phyloP scores from a whole-genome alignment of 2,113 vertebrate genomes.

The Ondatra zibethicus region DNA sequence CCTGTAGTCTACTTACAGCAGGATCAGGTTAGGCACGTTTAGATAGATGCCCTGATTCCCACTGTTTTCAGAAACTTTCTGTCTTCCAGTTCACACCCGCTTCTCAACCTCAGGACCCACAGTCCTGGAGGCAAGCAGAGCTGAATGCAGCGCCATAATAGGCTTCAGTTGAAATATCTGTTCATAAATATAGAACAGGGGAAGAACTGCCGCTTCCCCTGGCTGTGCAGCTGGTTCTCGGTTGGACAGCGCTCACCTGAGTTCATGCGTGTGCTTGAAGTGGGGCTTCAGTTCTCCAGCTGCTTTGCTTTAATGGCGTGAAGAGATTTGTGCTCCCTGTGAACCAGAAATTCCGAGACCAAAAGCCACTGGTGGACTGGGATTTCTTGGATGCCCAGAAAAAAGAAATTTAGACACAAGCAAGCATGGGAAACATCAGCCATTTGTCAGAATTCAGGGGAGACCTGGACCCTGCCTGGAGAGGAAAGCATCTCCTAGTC shows the following conservation, averaged over 20 bases:
- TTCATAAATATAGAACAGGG: neutral
- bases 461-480: neutral
- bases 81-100: neutral
- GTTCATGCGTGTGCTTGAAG: neutral
- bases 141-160: neutral
- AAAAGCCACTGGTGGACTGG: neutral
- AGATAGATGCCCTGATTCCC: neutral
- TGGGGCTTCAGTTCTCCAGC: neutral
- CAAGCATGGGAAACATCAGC: accelerated
- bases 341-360: neutral
- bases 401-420: neutral
- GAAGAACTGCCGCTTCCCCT: too few relatives aligned
- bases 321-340: neutral
- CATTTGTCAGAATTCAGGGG: neutral
- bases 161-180: neutral
- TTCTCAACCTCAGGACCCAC: neutral
- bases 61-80: neutral
- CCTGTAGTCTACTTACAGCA: neutral
- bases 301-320: neutral
- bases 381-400: neutral
- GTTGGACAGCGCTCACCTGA: neutral
- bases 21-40: neutral
- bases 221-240: neutral
- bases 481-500: neutral
- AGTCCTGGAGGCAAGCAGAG: too few relatives aligned